A percentile compares a stretch with the other conserved stretches of the same genome.
Evolutionary conservation across 2,888 invertebrate species (phyloP).

Genomic region (Caenorhabditis sp.): DNA sequence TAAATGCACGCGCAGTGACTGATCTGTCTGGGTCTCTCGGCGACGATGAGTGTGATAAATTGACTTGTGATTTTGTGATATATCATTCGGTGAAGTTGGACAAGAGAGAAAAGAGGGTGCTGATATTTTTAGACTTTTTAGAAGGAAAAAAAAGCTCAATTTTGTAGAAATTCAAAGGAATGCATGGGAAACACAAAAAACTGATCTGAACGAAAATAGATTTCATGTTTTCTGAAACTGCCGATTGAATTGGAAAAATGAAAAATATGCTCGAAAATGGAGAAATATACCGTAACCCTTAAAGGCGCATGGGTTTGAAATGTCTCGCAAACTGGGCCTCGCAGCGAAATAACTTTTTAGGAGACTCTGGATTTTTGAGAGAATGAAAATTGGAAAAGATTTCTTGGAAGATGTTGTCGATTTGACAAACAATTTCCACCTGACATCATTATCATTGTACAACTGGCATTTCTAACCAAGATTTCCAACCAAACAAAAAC

Average conservation of each 20-base stretch:
- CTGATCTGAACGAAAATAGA: too few relatives aligned
- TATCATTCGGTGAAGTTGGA: too few relatives aligned
- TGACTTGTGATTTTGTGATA: slow-evolving; percentile 25
- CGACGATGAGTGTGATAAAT: not conserved
- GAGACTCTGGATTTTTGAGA: not conserved
- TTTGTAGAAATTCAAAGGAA: too few relatives aligned
- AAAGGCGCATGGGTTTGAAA: not conserved
- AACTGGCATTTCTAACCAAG: not conserved
- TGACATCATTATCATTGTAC: not conserved
- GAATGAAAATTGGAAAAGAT: too few relatives aligned
- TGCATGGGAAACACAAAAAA: too few relatives aligned
- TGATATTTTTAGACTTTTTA: not conserved
- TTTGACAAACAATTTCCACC: too few relatives aligned
- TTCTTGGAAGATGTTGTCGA: too few relatives aligned
- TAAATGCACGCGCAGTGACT: slow-evolving; percentile 21
- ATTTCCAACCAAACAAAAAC: slow-evolving; percentile 6
- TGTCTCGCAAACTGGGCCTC: not conserved
- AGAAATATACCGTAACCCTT: not conserved
- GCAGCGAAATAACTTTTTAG: not conserved
- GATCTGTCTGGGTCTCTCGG: not conserved
- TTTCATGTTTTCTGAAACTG: not conserved
- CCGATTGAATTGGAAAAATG: too few relatives aligned
- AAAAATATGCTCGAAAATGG: too few relatives aligned
- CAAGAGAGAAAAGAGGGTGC: too few relatives aligned
- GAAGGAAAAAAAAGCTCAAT: not conserved